Evolutionary conservation across 1,140 invertebrate species (phyloP), one percentile per base, ranked within the genome.

Genomic region (Pteromalus puparum): DNA sequence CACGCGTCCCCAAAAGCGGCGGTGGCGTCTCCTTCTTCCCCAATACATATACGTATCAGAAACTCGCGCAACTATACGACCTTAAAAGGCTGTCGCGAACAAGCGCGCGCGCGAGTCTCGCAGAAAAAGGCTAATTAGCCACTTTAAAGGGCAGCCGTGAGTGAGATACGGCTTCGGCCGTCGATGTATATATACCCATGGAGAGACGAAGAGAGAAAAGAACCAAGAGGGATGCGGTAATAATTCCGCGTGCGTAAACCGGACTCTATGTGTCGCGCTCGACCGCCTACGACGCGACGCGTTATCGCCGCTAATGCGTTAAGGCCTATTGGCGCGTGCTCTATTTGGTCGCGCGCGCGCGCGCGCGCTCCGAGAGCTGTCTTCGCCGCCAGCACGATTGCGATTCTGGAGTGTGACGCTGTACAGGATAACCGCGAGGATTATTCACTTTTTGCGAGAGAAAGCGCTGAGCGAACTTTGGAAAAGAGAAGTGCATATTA

Each of bases 201-300:
- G 0, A 61, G 15, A 15, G 46, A 48, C 0, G 10, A 15, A 53
- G 48, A 61, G 15, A 61, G 21, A 61, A 61, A 7, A 61, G 21
- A n/a, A n/a, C 15, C 6, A 61, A 61, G 53, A 70, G 15, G 12
- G 26, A 70, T 26, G 67, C 42, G 21, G 73, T 34, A 73, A 84
- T 84, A 77, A 80, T 72, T 76, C 79, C 61, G 21, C 42, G n/a
- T 26, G 9, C 9, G 70, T 4, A 85, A 85, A 85, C 79, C 79
- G 79, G 78, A 85, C 78, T 73, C n/a, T 34, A 28, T 48, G 77
- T 34, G 30, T 6, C 4, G 30, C 26, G 61, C 26, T 21, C 80
- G 87, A 89, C 88, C 89, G 88, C 88, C 89, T 90, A 91, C 89
- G 90, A 89, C 83, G 82, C 84, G 86, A 86, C 86, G 65, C 83